phyloP scores from a whole-genome alignment of 30 jellyfish, hydroid and myxozoan genomes.

The Euphysa ruthae region DNA sequence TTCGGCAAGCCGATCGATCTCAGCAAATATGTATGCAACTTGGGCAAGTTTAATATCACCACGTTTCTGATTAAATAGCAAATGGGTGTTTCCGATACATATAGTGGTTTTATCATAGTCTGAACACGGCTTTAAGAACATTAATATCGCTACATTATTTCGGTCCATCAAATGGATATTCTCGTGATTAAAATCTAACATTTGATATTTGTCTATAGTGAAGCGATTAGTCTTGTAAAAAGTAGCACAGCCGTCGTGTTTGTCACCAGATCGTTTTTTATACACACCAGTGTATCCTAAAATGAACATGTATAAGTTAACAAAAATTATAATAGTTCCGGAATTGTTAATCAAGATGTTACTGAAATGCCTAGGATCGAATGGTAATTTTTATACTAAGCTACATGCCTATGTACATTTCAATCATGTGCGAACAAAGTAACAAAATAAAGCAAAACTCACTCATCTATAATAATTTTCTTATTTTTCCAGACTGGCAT shows the following conservation, averaged over 20 bases:
- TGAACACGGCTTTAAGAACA: conserved; percentile 29
- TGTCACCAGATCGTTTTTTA: conserved; percentile 78
- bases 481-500: too few relatives aligned
- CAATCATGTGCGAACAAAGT: too few relatives aligned
- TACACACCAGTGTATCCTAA: conserved; percentile 72
- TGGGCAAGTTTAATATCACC: conserved; percentile 89
- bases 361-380: too few relatives aligned
- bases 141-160: conserved; percentile 69
- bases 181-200: conserved; percentile 30
- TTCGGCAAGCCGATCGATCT: conserved; percentile 52
- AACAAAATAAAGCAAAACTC: too few relatives aligned
- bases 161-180: conserved; percentile 50
- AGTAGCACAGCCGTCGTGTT: conserved; percentile 93
- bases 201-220: conserved; percentile 8
- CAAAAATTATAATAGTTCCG: too few relatives aligned
- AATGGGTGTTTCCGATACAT: conserved; percentile 76
- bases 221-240: conserved; percentile 41
- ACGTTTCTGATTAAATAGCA: conserved; percentile 69
- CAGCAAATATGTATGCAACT: conserved; percentile 70
- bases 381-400: too few relatives aligned
- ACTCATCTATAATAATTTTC: too few relatives aligned
- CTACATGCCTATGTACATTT: too few relatives aligned
- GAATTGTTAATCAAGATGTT: too few relatives aligned
- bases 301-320: too few relatives aligned
- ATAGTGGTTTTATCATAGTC: conserved; percentile 5